These are phyloP conservation scores for Eubasilissa splendida DNA, from an alignment of 2,888 invertebrate genomes.

Conservation along the genomic window DNA sequence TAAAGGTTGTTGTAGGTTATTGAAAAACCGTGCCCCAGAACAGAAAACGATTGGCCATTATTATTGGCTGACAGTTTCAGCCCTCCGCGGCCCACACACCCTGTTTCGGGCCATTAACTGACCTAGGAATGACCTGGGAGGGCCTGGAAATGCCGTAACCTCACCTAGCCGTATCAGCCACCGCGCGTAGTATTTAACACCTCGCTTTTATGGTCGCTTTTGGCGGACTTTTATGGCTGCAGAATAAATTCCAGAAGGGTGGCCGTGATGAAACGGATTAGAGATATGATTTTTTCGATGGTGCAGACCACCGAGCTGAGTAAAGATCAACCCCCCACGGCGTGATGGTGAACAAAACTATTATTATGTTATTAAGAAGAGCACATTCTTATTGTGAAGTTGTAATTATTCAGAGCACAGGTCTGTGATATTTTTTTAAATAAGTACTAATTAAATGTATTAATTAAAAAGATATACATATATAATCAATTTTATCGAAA, in stretches of 20 bases:
- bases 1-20: too few relatives aligned
- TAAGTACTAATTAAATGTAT: too few relatives aligned
- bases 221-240: slow-evolving; percentile 6
- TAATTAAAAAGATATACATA: too few relatives aligned
- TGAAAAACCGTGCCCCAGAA: too few relatives aligned
- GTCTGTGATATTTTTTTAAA: too few relatives aligned
- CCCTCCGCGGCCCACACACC: not conserved
- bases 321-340: too few relatives aligned
- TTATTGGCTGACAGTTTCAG: slow-evolving; percentile 21
- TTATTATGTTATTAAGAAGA: too few relatives aligned
- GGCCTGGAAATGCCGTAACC: not conserved
- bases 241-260: not conserved
- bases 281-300: not conserved
- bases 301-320: not conserved
- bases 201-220: slow-evolving; percentile 12
- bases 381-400: too few relatives aligned
- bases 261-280: not conserved
- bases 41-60: not conserved
- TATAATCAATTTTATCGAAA: too few relatives aligned
- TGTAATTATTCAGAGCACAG: too few relatives aligned
- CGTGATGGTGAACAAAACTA: too few relatives aligned
- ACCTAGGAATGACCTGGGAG: not conserved
- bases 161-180: not conserved
- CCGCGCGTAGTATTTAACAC: slow-evolving; percentile 19
- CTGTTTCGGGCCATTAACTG: not conserved